Evolutionary conservation across 2,888 invertebrate genomes (phyloP).

Genomic region (Rhynchonema sp.): DNA sequence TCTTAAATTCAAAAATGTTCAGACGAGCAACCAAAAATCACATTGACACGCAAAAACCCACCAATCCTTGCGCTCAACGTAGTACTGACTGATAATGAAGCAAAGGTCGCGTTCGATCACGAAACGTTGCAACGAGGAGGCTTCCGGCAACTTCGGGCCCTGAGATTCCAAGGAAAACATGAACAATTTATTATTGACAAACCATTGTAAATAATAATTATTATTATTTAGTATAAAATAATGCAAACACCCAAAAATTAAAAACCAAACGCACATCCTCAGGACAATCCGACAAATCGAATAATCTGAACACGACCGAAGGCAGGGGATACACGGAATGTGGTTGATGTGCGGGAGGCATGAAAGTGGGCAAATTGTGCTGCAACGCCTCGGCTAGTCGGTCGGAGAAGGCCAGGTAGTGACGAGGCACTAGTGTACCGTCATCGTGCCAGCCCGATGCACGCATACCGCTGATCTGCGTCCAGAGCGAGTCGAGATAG

Average conservation of each 20-base stretch:
- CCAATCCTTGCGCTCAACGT: slow-evolving; percentile 79
- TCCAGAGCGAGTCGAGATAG: slow-evolving; percentile 90
- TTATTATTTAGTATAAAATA: too few relatives aligned
- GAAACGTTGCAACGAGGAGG: slow-evolving; percentile 89
- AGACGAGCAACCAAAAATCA: background rate
- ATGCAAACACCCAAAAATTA: too few relatives aligned
- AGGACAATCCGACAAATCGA: slow-evolving; percentile 95
- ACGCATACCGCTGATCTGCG: slow-evolving; percentile 68
- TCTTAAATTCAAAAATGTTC: background rate
- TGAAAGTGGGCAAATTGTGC: slow-evolving; percentile 67
- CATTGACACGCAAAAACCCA: too few relatives aligned
- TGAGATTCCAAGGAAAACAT: slow-evolving; percentile 27
- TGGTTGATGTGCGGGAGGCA: slow-evolving; percentile 80
- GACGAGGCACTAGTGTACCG: slow-evolving; percentile 39
- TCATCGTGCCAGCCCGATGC: slow-evolving; percentile 60
- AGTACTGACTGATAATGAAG: slow-evolving; percentile 70
- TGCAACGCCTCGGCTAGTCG: slow-evolving; percentile 84
- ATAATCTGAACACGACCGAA: slow-evolving; percentile 71
- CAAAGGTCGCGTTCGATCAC: slow-evolving; percentile 90
- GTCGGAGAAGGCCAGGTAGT: slow-evolving; percentile 84
- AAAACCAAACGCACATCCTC: slow-evolving; percentile 36
- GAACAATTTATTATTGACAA: too few relatives aligned
- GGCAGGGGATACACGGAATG: slow-evolving; percentile 79
- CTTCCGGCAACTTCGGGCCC: slow-evolving; percentile 55
- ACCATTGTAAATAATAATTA: too few relatives aligned